phyloP scores from a whole-genome alignment of 2,797 vertebrate genomes.

The Leptoclinus maculatus region DNA sequence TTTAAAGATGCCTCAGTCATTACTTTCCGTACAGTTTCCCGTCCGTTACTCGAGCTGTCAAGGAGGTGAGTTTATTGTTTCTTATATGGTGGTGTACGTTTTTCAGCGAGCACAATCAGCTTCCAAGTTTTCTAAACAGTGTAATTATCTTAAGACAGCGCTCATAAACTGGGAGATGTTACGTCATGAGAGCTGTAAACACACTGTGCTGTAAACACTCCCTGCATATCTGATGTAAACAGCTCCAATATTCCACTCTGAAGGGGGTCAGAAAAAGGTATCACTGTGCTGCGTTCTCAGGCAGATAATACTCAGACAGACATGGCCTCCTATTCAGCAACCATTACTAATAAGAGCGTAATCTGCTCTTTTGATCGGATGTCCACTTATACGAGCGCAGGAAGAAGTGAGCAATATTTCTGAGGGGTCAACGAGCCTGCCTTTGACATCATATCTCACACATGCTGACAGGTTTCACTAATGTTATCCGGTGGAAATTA shows the following conservation, averaged over 20 bases:
- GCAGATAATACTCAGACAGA: neutral
- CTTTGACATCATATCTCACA: conserved; percentile 58
- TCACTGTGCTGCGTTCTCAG: neutral
- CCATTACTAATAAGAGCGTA: conserved; percentile 6
- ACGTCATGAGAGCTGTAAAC: conserved; percentile 51
- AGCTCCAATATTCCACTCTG: conserved; percentile 11
- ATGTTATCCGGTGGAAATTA: conserved; percentile 79
- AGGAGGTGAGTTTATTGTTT: conserved; percentile 28
- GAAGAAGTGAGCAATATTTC: conserved; percentile 41
- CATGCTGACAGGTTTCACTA: conserved; percentile 71
- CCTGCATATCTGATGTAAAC: conserved; percentile 29
- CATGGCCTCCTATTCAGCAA: neutral
- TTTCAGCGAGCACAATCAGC: conserved; percentile 24
- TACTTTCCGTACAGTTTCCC: conserved; percentile 17
- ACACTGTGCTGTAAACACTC: conserved; percentile 30
- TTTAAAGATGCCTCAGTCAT: neutral
- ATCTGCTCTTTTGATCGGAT: conserved; percentile 32
- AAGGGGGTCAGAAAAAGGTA: neutral
- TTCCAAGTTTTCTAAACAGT: conserved; percentile 49
- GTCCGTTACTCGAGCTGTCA: conserved; percentile 20
- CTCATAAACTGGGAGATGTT: conserved; percentile 41
- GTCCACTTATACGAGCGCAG: conserved; percentile 25
- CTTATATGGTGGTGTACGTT: neutral
- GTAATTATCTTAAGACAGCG: conserved; percentile 60
- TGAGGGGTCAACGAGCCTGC: conserved; percentile 52